Conservation (phyloP, 2,797 vertebrate species). For the Clarias fuscus region DNA sequence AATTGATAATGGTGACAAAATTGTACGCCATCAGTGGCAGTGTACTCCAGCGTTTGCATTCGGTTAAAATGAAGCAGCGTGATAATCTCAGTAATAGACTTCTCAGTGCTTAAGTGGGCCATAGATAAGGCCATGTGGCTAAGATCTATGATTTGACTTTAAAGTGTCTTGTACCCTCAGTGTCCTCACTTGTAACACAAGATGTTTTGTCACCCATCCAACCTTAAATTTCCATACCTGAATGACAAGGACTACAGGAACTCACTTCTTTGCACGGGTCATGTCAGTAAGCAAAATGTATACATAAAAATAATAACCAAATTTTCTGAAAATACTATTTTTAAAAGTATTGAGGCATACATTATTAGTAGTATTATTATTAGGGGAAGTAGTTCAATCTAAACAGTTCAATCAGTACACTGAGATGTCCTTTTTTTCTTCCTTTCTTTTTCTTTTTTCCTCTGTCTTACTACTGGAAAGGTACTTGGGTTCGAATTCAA, state of each 20-base stretch:
- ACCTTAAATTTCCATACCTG: not conserved
- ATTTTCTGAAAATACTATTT: not conserved
- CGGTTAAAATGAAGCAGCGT: conserved; percentile 18
- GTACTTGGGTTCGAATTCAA: too few species aligned
- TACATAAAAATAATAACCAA: not conserved
- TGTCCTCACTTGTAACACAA: conserved; percentile 10
- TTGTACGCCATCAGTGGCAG: conserved; percentile 23
- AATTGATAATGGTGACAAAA: conserved; percentile 25
- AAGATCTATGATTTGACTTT: conserved; percentile 22
- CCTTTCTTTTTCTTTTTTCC: not conserved
- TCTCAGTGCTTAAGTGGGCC: conserved; percentile 26
- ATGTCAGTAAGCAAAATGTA: not conserved
- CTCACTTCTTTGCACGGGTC: too few species aligned
- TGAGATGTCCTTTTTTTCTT: not conserved
- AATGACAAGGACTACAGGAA: not conserved
- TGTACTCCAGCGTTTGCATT: conserved; percentile 20
- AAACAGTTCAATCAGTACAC: not conserved
- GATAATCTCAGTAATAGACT: conserved; percentile 34
- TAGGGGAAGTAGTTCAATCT: not conserved
- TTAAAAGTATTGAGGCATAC: too few species aligned
- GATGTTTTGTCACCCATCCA: not conserved
- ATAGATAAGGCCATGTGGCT: conserved; percentile 14
- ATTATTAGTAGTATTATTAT: too few species aligned
- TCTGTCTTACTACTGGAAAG: too few species aligned
- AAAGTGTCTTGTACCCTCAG: not conserved